Base-by-base conservation (phyloP, 2,113 vertebrate genomes). In the Aptenodytes patagonicus region DNA sequence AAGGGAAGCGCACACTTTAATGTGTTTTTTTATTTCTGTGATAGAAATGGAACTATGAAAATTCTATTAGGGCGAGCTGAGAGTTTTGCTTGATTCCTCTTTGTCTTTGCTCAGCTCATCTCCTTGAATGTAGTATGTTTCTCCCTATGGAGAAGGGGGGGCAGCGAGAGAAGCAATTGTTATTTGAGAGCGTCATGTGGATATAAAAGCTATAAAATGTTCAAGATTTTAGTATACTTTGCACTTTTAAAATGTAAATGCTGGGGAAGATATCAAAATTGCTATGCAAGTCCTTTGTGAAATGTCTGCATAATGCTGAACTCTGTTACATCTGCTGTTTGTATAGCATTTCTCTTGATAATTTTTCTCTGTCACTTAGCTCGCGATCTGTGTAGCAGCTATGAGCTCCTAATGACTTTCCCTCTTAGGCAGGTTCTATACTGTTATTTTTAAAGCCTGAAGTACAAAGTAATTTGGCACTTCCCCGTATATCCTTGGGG, bases 381-480 rank as follows among this genome's bases (percentile, higher is more conserved):
- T 95, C 44, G 52, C 95, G 94, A 80, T 98, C 97, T 94, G 68
- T 96, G 96, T 61, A 97, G 93, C 97, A 98, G 97, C 95, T 98
- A 95, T 94, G 93, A 91, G 79, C 94, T 93, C 81, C 96, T 98
- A 97, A 98, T 98, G 97, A 98, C 97, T 97, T 97, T 96, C 88
- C 87, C 97, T 97, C 95, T 97, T 96, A 96, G 95, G 91, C 95
- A 91, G 85, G 76, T 91, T 85, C 83, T 85, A 17, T 97, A 73
- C 81, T 95, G 95, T 95, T 95, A 87, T 94, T 95, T 96, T 96
- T 90, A 83, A 97, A 97, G 86, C 89, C 92, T 62, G 62, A 73
- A 91, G 79, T 90, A 82, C 86, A 90, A 97, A 97, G 93, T 94
- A 91, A 83, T 91, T 71, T 92, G 83, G 71, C 95, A 95, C 91